phyloP scores from a whole-genome alignment of 1,140 invertebrate species.

The Pseudobourletiella spinata region DNA sequence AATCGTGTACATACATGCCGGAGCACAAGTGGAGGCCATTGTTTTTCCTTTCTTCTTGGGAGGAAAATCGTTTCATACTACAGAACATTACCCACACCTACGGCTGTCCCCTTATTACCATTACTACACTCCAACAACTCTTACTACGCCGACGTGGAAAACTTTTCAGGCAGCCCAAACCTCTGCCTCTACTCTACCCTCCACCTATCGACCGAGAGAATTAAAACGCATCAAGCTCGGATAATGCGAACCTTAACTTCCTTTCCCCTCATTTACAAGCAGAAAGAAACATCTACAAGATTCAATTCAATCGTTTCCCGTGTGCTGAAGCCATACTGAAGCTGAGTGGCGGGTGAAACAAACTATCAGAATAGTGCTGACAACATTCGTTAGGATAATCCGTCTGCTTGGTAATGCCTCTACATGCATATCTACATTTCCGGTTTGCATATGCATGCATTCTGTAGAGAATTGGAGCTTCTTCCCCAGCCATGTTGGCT shows the following conservation, averaged over 20 bases:
- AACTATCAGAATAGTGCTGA: too few relatives aligned
- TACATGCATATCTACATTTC: too few relatives aligned
- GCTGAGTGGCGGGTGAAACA: too few relatives aligned
- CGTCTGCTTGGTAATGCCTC: too few relatives aligned
- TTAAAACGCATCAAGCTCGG: not conserved
- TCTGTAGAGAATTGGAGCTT: too few relatives aligned
- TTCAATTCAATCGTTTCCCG: too few relatives aligned
- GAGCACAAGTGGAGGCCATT: not conserved
- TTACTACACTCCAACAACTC: not conserved
- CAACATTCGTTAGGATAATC: not conserved
- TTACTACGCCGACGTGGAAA: not conserved
- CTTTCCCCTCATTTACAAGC: not conserved
- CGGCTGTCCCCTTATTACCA: not conserved
- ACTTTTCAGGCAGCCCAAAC: too few relatives aligned
- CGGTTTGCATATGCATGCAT: too few relatives aligned
- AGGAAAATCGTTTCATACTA: not conserved
- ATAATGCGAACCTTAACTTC: not conserved
- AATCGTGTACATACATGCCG: not conserved
- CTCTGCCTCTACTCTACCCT: not conserved
- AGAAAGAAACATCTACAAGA: too few relatives aligned
- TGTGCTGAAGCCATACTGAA: too few relatives aligned
- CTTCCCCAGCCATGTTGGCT: too few relatives aligned
- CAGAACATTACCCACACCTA: constrained; percentile 1
- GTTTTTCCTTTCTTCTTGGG: not conserved
- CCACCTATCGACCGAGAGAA: too few relatives aligned